Base-by-base conservation (phyloP, 2,113 vertebrate species). In the Uria lomvia region DNA sequence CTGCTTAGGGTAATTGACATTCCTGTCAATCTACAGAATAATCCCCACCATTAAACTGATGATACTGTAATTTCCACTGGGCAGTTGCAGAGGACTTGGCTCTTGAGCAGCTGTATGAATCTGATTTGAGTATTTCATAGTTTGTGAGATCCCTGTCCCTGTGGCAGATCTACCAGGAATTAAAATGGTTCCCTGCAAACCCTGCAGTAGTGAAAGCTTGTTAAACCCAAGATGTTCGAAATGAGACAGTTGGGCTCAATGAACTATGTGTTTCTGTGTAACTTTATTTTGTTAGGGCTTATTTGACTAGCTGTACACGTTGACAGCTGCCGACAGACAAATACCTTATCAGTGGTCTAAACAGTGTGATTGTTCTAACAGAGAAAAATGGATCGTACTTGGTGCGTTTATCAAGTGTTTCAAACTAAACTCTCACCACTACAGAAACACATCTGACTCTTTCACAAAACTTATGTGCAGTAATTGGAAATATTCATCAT, bases 261-360 rank as follows among this genome's bases (percentile, higher is more conserved):
- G 83, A 92, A 90, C 49, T 88, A 38, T 0, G 0, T 67, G 24
- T 74, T 94, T 93, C 59, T 90, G 24, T 94, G 80, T 67, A 91
- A 89, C 79, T 94, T 86, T 83, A 80, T 94, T 94, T 94, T 89
- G 38, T 81, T 86, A 86, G 32, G 59, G 36, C 42, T 84, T 88
- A 86, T 92, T 92, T 92, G 76, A 84, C 72, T 92, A 77, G 32
- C 68, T 86, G 63, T 84, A 74, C 13, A 19, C 0, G 1, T 47
- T 94, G 91, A 79, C 79, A 94, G 59, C 50, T 22, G 11, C 45
- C 1, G 2, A 59, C 77, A 93, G 80, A 89, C 42, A 94, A 94
- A 95, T 91, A 72, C 52, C 27, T 87, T 92, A 74, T 87, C 73
- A 81, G 68, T 75, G 73, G 65, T 89, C 91, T 87, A 94, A 92